Base-by-base conservation (phyloP, 2,888 invertebrate genomes). In the Campopleginae sp. region DNA sequence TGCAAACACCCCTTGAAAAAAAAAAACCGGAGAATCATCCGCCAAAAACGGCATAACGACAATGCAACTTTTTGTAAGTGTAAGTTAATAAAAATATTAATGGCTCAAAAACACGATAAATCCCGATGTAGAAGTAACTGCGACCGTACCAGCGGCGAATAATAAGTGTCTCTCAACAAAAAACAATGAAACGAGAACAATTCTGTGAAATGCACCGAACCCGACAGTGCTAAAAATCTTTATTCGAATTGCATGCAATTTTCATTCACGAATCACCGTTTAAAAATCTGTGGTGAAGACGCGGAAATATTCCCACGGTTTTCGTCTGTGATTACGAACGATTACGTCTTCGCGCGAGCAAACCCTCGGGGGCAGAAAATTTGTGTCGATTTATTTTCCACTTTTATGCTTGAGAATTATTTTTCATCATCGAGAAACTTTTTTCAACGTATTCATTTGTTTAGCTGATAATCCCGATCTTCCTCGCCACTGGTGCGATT, bases 11-110 rank as follows among this genome's bases (percentile, higher is more conserved):
- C 46, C 8, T 46, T 19, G 68, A 77, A 63, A 31, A 74, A 77
- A 63, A 31, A 74, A 19, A 70, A 27, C 17, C 6, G 31, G 46
- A 58, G 63, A 65, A 51, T 33, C 42, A 61, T 31, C 44, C 14
- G n/a, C 27, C 23, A 46, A 46, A 31, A 75, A n/a, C 46, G 12
- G 33, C 6, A 61, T 63, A 71, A 71, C 78, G 33, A 86, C 78
- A 75, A 85, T 84, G 82, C 85, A 51, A 85, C 72, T 86, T 70
- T 78, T 85, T 65, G 86, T 83, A 86, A 86, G 85, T 86, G 84
- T 31, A 27, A 31, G 38, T 63, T 65, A 3, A 38, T 10, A 38
- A 8, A n/a, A 65, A 65, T 38, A 61, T 17, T 7, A 17, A 0
- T 6, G n/a, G n/a, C 10, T 44, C 48, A 19, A 51, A n/a, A 58